Base-by-base conservation (phyloP, 2,797 vertebrate genomes). In the Gephyroberyx darwinii region DNA sequence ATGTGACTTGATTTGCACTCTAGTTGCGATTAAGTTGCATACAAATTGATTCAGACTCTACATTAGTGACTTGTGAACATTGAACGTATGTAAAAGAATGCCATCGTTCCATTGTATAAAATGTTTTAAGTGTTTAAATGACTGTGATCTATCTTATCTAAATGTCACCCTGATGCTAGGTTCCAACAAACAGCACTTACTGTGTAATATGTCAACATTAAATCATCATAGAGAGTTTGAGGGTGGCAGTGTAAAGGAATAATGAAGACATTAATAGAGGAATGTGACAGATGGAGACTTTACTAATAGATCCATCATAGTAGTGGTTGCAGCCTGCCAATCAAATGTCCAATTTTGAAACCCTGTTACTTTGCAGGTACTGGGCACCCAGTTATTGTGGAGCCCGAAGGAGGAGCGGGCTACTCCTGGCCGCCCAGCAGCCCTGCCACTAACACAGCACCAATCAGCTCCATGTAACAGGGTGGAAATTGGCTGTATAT, bases 401-500 rank as follows among this genome's bases (percentile, higher is more conserved):
- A 78, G 55, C 8, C 39, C 19, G 59, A 73, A 35, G 35, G 67
- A 73, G 74, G 45, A 26, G 17, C 53, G 35, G 61, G 39, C 70
- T 41, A 50, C 75, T 45, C 17, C 7, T 16, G n/a, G 8, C 56
- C 12, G 33, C 55, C 17, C 55, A 17, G 20, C 43, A 50, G 63
- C 50, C 30, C 19, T 9, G 43, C n/a, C 51, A 5, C 80, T 41
- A 65, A 72, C 74, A 73, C 69, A 48, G 78, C 74, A 67, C 81
- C 75, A 80, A 88, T 88, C 86, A 78, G 80, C 69, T 84, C 54
- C 61, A 75, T 54, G 59, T 72, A 83, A 71, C 66, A 45, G 45
- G 67, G 54, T 86, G 79, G 83, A 90, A 90, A 87, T 85, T 66
- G 75, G 58, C 65, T 84, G 86, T 88, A 84, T 90, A 86, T 91